Conservation (phyloP, 2,888 invertebrate species). For the Hirtodrosophila trivittata region DNA sequence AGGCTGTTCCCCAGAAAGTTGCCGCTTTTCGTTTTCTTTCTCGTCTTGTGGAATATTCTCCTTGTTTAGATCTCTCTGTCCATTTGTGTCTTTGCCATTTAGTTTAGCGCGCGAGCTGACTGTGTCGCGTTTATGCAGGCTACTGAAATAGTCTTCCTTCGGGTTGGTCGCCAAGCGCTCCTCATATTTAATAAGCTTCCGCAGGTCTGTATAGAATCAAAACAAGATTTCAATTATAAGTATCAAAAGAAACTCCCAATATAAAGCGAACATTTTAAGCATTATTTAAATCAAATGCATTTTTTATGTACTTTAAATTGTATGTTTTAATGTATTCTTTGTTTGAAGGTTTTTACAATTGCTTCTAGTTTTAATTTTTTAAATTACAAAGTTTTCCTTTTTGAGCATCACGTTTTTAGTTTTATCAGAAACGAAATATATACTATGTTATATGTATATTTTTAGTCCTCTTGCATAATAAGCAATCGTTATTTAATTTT, state of each 20-base stretch:
- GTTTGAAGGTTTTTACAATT: conserved; percentile 61
- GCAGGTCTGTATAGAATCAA: conserved; percentile 72
- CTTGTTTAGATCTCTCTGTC: conserved; percentile 17
- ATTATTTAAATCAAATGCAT: conserved; percentile 47
- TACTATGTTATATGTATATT: too few species aligned
- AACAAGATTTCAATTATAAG: conserved; percentile 19
- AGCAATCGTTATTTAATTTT: conserved; percentile 20
- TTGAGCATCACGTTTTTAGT: conserved; percentile 43
- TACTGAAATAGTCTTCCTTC: conserved; percentile 75
- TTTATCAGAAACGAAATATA: conserved; percentile 24
- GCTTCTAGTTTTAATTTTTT: conserved; percentile 70
- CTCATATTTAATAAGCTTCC: conserved; percentile 83
- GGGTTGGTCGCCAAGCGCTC: conserved; percentile 73
- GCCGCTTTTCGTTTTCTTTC: conserved; percentile 5
- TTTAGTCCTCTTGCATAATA: conserved; percentile 26
- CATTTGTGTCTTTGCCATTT: conserved; percentile 1
- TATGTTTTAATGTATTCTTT: conserved; percentile 69
- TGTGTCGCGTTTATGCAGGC: conserved; percentile 82
- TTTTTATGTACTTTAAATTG: conserved; percentile 46
- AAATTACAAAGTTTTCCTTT: conserved; percentile 32
- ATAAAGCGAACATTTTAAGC: background rate
- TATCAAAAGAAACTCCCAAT: conserved; percentile 2
- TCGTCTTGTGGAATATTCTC: conserved; percentile 26
- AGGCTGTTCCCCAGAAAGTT: background rate
- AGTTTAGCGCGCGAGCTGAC: conserved; percentile 83